These are phyloP conservation scores for Alouatta palliata DNA, from an alignment of 2,113 vertebrate genomes.

Conservation along the genomic window DNA sequence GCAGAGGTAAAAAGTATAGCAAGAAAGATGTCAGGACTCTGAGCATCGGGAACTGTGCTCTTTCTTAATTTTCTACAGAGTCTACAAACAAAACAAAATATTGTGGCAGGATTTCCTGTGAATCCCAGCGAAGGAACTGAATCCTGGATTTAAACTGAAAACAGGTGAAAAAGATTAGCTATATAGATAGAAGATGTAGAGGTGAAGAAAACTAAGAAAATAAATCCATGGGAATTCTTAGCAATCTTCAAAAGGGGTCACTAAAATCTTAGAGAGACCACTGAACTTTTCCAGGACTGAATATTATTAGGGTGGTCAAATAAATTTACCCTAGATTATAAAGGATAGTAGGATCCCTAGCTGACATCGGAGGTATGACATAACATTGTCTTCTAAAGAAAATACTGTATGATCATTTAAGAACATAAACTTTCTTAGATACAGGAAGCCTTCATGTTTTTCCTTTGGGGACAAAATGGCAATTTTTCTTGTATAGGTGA, in stretches of 20 bases:
- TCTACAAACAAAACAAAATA: background rate
- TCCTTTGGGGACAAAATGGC: background rate
- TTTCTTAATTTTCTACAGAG: background rate
- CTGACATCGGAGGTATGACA: background rate
- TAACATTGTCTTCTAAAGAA: background rate
- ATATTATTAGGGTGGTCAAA: background rate
- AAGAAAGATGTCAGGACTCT: background rate
- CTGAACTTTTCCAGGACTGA: background rate
- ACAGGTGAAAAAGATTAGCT: background rate
- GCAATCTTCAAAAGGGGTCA: background rate
- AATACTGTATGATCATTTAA: background rate
- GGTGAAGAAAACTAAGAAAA: background rate
- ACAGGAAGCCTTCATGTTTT: background rate
- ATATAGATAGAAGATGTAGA: background rate
- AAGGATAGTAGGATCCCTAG: background rate
- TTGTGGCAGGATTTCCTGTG: background rate
- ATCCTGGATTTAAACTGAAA: background rate
- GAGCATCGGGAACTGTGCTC: background rate
- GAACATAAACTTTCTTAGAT: background rate
- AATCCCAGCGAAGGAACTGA: background rate
- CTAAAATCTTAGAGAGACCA: background rate
- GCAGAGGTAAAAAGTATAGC: background rate
- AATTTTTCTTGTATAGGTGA: background rate
- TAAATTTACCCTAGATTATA: background rate
- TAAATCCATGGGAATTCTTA: background rate